Percentiles rank a stretch among this genome's conserved stretches.
Conservation (phyloP, 1,140 invertebrate genomes). For the Chrysomallon squamiferum region DNA sequence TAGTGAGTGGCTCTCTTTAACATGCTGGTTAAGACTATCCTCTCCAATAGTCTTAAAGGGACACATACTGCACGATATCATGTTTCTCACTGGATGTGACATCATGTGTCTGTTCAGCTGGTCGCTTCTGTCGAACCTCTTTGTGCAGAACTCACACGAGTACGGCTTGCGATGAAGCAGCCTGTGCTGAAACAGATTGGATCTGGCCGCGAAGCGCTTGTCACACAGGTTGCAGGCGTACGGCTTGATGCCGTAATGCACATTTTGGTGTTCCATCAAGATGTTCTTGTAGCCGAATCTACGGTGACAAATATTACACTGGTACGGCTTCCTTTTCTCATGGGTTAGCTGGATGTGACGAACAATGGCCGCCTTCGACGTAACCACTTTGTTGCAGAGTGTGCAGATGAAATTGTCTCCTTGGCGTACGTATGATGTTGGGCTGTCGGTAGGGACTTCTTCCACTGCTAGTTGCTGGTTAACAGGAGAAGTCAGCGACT, state of each 20-base stretch:
- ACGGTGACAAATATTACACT: conserved; percentile 50
- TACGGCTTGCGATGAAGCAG: conserved; percentile 46
- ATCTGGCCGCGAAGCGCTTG: conserved; percentile 51
- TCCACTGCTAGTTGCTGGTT: neutral
- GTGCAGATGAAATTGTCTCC: conserved; percentile 38
- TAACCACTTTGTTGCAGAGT: conserved; percentile 42
- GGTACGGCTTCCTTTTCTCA: conserved; percentile 51
- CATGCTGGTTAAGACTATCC: conserved; percentile 41
- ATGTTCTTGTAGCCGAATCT: conserved; percentile 52
- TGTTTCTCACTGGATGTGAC: conserved; percentile 40
- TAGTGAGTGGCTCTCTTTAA: conserved; percentile 40
- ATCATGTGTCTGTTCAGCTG: conserved; percentile 51
- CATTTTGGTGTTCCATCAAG: conserved; percentile 53
- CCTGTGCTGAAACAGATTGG: conserved; percentile 51
- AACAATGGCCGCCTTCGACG: conserved; percentile 48
- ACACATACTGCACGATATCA: conserved; percentile 46
- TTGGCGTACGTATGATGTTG: conserved; percentile 28
- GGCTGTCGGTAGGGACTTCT: conserved; percentile 1
- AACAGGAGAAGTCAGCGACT: neutral
- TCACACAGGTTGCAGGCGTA: conserved; percentile 54
- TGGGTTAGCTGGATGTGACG: conserved; percentile 51
- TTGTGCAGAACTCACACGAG: conserved; percentile 45
- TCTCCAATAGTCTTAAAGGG: conserved; percentile 41
- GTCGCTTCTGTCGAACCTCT: conserved; percentile 46
- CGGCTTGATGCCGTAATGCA: conserved; percentile 56